These are phyloP conservation scores for Botia kubotai DNA, from an alignment of 2,797 vertebrate genomes.

Conservation along the genomic window DNA sequence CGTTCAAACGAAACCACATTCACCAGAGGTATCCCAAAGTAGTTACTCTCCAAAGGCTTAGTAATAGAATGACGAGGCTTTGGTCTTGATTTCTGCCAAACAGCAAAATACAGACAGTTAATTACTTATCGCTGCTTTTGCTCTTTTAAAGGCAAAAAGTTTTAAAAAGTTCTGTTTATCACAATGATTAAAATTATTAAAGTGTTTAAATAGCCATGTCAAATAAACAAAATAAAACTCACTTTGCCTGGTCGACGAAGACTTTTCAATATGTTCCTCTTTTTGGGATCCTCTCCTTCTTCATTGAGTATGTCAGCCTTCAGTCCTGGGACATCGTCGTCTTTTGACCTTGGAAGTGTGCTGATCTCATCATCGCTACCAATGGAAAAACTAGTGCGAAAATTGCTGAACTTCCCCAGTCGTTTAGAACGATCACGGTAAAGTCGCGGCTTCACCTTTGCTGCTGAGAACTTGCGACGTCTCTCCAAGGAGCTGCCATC, in stretches of 20 bases:
- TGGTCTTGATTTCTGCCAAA: constrained; percentile 87
- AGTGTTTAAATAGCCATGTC: neutral
- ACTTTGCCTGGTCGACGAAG: constrained; percentile 93
- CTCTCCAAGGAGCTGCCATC: constrained; percentile 93
- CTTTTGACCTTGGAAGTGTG: constrained; percentile 87
- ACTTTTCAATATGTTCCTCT: constrained; percentile 94
- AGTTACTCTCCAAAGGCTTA: constrained; percentile 91
- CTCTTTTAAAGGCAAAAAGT: neutral
- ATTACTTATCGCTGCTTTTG: constrained; percentile 1
- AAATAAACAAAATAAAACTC: constrained; percentile 43
- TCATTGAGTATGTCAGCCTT: constrained; percentile 88
- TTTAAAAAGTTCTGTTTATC: neutral
- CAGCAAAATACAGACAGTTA: constrained; percentile 21
- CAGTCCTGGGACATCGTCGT: constrained; percentile 85
- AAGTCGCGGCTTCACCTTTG: constrained; percentile 87
- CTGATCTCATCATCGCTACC: constrained; percentile 94
- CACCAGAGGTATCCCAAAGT: constrained; percentile 89
- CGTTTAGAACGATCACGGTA: constrained; percentile 90
- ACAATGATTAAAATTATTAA: no score
- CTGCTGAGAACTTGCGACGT: constrained; percentile 86
- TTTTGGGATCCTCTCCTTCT: constrained; percentile 90
- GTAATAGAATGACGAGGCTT: constrained; percentile 90
- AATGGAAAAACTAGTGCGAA: constrained; percentile 89
- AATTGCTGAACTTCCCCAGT: constrained; percentile 91
- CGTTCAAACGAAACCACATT: constrained; percentile 87